Evolutionary conservation across 2,113 vertebrate genomes (phyloP).

Genomic region (Tachysurus vachellii): DNA sequence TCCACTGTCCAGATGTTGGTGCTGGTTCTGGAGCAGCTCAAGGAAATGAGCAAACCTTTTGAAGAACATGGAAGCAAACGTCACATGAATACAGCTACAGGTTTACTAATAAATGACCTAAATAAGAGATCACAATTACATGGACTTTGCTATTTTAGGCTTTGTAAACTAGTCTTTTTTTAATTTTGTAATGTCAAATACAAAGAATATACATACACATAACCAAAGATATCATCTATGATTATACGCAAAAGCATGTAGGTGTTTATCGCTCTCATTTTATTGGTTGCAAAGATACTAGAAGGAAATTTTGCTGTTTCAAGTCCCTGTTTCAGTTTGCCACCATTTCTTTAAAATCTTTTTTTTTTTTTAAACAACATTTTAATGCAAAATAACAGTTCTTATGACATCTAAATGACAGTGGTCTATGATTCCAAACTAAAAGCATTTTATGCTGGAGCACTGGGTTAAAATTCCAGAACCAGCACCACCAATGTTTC

Average conservation of each 20-base stretch:
- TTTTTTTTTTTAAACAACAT: background rate
- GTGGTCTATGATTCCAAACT: background rate
- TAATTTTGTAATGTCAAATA: background rate
- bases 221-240: background rate
- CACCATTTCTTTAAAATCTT: background rate
- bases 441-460: background rate
- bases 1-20: background rate
- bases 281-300: background rate
- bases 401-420: too few species aligned
- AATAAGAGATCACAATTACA: background rate
- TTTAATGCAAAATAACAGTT: background rate
- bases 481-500: background rate
- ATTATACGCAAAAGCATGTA: too few species aligned
- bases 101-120: background rate
- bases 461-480: background rate
- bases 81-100: background rate
- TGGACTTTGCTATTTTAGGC: background rate
- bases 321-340: background rate
- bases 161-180: background rate
- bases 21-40: conserved; percentile 1
- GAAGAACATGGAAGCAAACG: background rate
- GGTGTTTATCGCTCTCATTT: background rate
- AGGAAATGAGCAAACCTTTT: background rate
- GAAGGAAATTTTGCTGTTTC: background rate
- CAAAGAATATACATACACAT: background rate